phyloP scores from a whole-genome alignment of 2,888 invertebrate species.

The Microplitis deprimator region DNA sequence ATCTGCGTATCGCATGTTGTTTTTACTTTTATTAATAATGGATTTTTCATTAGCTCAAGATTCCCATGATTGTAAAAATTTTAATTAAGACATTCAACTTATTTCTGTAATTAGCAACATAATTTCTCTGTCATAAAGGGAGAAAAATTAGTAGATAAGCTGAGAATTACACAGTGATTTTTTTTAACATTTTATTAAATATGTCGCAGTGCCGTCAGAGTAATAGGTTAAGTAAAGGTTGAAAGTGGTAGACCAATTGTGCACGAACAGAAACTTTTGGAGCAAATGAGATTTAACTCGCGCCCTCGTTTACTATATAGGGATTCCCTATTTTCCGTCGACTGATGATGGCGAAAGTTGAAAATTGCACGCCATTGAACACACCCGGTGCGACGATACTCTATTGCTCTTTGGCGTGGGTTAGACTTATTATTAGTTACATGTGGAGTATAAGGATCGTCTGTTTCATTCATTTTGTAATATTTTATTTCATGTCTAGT shows the following conservation, averaged over 20 bases:
- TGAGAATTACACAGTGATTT: background rate
- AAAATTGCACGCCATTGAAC: conserved; percentile 63
- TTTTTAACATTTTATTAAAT: background rate
- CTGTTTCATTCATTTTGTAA: background rate
- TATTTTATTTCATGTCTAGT: background rate
- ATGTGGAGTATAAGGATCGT: background rate
- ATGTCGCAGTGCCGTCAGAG: background rate
- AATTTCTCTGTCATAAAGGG: too few relatives aligned
- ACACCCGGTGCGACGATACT: conserved; percentile 62
- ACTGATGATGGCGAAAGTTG: conserved; percentile 64
- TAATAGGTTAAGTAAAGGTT: conserved; percentile 38
- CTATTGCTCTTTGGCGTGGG: conserved; percentile 51
- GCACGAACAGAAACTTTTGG: conserved; percentile 53
- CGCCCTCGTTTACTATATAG: conserved; percentile 45
- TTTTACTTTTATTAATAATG: conserved; percentile 30
- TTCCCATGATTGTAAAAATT: too few relatives aligned
- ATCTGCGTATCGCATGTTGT: conserved; percentile 37
- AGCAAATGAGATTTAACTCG: conserved; percentile 59
- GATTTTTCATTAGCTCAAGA: background rate
- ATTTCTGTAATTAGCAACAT: too few relatives aligned
- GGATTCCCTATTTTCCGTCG: conserved; percentile 62
- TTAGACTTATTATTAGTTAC: conserved; percentile 31
- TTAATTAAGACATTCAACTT: too few relatives aligned
- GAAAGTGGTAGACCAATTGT: conserved; percentile 45
- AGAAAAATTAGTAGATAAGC: background rate